These are phyloP conservation scores for Drymonia ruficornis DNA, from an alignment of 2,888 invertebrate genomes.

Conservation along the genomic window DNA sequence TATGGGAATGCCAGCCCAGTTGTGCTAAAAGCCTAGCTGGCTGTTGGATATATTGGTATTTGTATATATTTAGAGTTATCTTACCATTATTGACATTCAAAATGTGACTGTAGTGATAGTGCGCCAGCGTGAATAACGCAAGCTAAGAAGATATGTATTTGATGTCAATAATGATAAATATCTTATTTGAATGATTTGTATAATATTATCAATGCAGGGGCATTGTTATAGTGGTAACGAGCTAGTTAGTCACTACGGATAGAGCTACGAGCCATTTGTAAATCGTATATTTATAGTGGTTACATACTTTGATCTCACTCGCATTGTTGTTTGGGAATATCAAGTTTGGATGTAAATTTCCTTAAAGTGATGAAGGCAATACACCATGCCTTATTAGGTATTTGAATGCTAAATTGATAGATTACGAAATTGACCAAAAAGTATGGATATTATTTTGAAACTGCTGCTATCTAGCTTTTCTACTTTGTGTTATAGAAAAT, in stretches of 20 bases:
- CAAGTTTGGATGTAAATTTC: constrained; percentile 55
- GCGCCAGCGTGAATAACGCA: constrained; percentile 38
- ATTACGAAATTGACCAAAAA: constrained; percentile 72
- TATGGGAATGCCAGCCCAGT: constrained; percentile 14
- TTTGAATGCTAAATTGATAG: constrained; percentile 51
- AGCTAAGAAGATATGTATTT: constrained; percentile 47
- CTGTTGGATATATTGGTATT: constrained; percentile 27
- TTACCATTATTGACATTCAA: constrained; percentile 32
- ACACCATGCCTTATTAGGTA: constrained; percentile 65
- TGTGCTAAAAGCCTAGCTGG: constrained; percentile 31
- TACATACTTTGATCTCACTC: constrained; percentile 73
- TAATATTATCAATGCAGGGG: constrained; percentile 34
- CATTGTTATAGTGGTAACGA: constrained; percentile 46
- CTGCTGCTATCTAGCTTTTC: constrained; percentile 65
- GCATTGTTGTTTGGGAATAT: constrained; percentile 57
- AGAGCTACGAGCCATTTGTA: constrained; percentile 47
- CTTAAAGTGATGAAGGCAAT: constrained; percentile 58
- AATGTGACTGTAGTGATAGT: constrained; percentile 39
- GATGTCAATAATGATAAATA: constrained; percentile 40
- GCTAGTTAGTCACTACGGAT: constrained; percentile 40
- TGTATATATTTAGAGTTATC: constrained; percentile 17
- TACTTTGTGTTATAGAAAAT: constrained; percentile 60
- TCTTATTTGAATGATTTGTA: constrained; percentile 42
- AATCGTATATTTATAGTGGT: constrained; percentile 51
- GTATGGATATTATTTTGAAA: constrained; percentile 57